Percentiles rank a stretch among this genome's conserved stretches.
Conservation (phyloP, 2,113 vertebrate species). For the Oreotrochilus melanogaster region DNA sequence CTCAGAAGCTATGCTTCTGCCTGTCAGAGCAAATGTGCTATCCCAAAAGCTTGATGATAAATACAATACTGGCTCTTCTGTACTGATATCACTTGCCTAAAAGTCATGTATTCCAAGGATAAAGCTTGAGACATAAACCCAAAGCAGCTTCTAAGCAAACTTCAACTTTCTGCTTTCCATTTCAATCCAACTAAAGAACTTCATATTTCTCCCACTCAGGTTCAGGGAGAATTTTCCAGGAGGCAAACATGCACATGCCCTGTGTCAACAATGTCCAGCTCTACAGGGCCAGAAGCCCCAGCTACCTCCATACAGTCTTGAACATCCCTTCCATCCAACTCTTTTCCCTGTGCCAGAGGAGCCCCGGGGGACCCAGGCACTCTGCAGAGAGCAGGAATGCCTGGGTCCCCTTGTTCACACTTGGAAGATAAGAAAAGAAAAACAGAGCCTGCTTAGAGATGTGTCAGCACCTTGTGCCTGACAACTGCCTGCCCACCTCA, state of each 20-base stretch:
- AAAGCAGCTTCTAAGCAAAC: neutral
- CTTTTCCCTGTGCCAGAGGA: neutral
- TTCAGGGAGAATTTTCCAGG: neutral
- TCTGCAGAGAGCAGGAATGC: neutral
- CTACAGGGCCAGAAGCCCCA: neutral
- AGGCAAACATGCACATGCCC: neutral
- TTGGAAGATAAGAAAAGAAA: neutral
- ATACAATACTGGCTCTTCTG: neutral
- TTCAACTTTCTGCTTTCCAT: neutral
- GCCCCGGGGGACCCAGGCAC: accelerated
- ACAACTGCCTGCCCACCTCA: neutral
- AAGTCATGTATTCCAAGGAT: neutral
- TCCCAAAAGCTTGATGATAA: neutral
- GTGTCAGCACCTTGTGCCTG: neutral
- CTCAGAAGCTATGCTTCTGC: neutral
- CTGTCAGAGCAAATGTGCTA: neutral
- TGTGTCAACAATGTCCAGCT: neutral
- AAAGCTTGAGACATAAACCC: neutral
- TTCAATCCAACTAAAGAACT: neutral
- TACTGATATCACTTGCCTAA: neutral
- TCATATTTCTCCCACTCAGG: neutral
- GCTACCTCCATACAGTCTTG: neutral
- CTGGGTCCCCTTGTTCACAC: accelerated
- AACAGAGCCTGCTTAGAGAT: neutral
- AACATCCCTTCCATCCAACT: neutral